phyloP scores from a whole-genome alignment of 2,797 vertebrate species.

The Choloepus didactylus region DNA sequence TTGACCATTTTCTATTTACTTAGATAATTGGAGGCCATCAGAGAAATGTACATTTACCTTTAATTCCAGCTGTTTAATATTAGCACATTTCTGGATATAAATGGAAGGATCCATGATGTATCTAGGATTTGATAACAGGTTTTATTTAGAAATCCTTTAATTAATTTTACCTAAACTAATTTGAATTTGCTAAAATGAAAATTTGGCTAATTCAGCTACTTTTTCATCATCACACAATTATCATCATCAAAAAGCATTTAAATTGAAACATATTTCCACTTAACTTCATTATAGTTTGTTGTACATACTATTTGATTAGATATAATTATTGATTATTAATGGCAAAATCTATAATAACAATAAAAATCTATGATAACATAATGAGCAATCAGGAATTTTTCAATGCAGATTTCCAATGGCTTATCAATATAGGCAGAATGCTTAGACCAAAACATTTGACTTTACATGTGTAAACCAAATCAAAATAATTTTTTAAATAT shows the following conservation, averaged over 20 bases:
- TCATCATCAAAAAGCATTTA: slow-evolving; percentile 9
- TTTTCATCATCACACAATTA: neutral
- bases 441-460: neutral
- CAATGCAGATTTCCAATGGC: neutral
- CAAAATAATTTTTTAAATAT: neutral
- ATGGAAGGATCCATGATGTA: neutral
- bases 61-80: neutral
- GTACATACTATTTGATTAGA: neutral
- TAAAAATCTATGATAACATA: neutral
- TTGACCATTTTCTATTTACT: neutral
- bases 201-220: neutral
- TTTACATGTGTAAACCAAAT: neutral
- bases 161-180: slow-evolving; percentile 18
- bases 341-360: neutral
- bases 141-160: neutral
- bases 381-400: neutral
- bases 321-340: neutral
- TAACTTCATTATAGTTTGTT: neutral
- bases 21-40: neutral
- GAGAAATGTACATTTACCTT: neutral
- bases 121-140: neutral
- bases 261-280: slow-evolving; percentile 26
- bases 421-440: neutral
- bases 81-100: neutral
- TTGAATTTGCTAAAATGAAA: slow-evolving; percentile 52